A percentile compares a stretch with the other conserved stretches of the same genome.
Evolutionary conservation across 2,113 vertebrate species (phyloP).

Genomic region (Eonycteris spelaea): DNA sequence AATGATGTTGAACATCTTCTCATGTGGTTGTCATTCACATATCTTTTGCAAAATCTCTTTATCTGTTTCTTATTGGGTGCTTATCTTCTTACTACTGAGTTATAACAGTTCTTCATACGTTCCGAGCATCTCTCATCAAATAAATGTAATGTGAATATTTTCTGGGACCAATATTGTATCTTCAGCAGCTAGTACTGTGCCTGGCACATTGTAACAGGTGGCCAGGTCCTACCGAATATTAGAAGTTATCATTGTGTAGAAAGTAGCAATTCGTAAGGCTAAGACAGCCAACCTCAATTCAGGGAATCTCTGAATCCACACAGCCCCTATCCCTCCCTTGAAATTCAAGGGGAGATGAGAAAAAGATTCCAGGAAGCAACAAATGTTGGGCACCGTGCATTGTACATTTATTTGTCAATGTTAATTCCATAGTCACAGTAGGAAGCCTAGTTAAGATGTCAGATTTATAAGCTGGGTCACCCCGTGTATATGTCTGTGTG

Average conservation of each 20-base stretch:
- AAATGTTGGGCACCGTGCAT: not conserved
- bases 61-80: not conserved
- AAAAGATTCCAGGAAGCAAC: not conserved
- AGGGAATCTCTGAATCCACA: not conserved
- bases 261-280: not conserved
- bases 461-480: not conserved
- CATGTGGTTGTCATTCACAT: not conserved
- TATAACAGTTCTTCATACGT: not conserved
- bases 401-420: not conserved
- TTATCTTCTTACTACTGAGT: not conserved
- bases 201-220: not conserved
- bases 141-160: not conserved
- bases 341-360: not conserved
- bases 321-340: not conserved
- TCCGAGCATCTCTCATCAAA: not conserved
- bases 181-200: not conserved
- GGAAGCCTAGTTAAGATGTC: not conserved
- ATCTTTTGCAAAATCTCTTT: not conserved
- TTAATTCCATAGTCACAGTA: not conserved
- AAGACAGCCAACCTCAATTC: not conserved
- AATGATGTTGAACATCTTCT: not conserved
- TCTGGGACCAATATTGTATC: not conserved
- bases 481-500: not conserved
- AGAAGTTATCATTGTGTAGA: not conserved
- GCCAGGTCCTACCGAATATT: not conserved